phyloP scores from a whole-genome alignment of 2,888 invertebrate species.

The Odontothrips loti region DNA sequence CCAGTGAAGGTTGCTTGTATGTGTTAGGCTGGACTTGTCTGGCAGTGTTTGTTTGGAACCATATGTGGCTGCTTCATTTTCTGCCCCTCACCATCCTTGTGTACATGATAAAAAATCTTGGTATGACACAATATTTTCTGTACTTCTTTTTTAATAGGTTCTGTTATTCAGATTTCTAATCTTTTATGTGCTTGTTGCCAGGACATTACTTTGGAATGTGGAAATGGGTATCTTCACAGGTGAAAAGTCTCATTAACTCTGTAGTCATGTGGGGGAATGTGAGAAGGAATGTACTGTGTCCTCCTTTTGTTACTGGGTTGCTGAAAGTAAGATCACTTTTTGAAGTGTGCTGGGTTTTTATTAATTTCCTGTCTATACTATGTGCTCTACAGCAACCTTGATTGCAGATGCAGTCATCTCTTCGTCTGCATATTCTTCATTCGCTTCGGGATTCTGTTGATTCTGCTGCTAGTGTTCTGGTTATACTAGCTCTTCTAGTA shows the following conservation, averaged over 20 bases:
- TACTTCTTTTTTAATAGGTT: conserved; percentile 39
- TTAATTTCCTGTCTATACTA: background rate
- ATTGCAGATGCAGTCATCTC: background rate
- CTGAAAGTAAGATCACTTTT: conserved; percentile 54
- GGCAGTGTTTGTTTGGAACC: conserved; percentile 79
- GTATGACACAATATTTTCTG: conserved; percentile 40
- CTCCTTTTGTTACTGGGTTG: conserved; percentile 73
- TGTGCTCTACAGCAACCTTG: background rate
- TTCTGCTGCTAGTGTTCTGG: conserved; percentile 77
- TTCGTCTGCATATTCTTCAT: conserved; percentile 34
- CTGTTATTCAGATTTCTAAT: conserved; percentile 34
- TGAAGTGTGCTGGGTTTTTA: background rate
- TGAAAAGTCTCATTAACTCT: conserved; percentile 32
- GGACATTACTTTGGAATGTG: conserved; percentile 42
- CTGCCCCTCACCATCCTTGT: conserved; percentile 71
- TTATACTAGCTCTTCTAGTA: conserved; percentile 79
- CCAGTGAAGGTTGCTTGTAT: conserved; percentile 59
- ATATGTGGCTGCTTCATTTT: conserved; percentile 75
- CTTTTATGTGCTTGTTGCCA: background rate
- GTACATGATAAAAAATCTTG: conserved; percentile 57
- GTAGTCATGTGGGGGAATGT: conserved; percentile 58
- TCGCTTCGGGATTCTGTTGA: conserved; percentile 72
- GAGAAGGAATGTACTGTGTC: conserved; percentile 55
- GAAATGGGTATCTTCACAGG: conserved; percentile 41
- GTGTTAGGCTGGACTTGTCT: conserved; percentile 75